A percentile compares a stretch with the other conserved stretches of the same genome.
These are phyloP conservation scores for Siniperca scherzeri DNA, from an alignment of 2,797 vertebrate genomes.

Conservation along the genomic window DNA sequence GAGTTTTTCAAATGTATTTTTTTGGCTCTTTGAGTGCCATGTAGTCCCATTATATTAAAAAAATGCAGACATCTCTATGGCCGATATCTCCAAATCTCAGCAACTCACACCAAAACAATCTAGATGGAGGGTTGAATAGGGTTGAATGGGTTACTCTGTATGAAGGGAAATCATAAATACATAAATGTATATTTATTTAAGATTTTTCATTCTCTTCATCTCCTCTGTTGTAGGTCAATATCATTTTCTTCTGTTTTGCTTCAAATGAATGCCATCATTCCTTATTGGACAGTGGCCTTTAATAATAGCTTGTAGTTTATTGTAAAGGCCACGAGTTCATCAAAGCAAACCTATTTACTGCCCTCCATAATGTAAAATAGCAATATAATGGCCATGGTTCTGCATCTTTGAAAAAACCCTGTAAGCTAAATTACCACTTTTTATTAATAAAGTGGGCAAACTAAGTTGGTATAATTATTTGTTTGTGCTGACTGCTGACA, in stretches of 20 bases:
- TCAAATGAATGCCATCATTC: conserved; percentile 34
- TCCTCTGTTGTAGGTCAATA: conserved; percentile 43
- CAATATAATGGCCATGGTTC: background rate
- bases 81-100: too few species aligned
- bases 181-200: background rate
- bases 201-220: conserved; percentile 3
- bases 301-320: conserved; percentile 26
- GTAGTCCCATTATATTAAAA: too few species aligned
- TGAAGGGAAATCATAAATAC: conserved; percentile 2
- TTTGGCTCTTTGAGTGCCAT: too few species aligned
- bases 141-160: background rate
- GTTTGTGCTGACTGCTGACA: conserved; percentile 25
- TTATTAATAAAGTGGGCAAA: conserved; percentile 20
- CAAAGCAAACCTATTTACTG: conserved; percentile 16
- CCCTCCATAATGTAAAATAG: background rate
- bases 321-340: conserved; percentile 49
- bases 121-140: too few species aligned
- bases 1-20: too few species aligned
- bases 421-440: background rate
- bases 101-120: too few species aligned
- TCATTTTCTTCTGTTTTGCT: conserved; percentile 32
- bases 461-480: background rate
- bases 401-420: conserved; percentile 6
- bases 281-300: conserved; percentile 56
- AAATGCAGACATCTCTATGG: too few species aligned